Evolutionary conservation across 2,797 vertebrate species (phyloP).

Genomic region (Cossypha niveicapilla): DNA sequence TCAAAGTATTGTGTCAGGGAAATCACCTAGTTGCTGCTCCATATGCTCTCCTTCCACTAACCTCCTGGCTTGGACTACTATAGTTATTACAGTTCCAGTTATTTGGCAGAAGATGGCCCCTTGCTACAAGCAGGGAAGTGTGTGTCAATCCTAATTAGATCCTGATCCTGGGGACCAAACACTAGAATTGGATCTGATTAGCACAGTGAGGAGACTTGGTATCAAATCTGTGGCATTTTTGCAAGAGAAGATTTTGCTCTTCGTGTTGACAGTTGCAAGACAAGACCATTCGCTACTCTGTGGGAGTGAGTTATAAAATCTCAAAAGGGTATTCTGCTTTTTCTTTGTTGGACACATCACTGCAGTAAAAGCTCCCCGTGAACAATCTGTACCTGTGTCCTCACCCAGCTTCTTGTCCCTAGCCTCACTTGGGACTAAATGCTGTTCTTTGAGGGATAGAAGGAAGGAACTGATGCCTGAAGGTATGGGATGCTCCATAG

Average conservation of each 20-base stretch:
- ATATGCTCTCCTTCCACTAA: neutral
- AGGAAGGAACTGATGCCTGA: neutral
- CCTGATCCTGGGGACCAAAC: neutral
- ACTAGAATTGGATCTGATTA: neutral
- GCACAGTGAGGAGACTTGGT: neutral
- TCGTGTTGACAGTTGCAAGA: neutral
- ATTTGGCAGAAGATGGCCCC: neutral
- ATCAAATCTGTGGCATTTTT: neutral
- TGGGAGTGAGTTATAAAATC: neutral
- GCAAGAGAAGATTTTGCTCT: neutral
- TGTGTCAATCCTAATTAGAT: neutral
- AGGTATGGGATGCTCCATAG: neutral
- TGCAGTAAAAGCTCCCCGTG: neutral
- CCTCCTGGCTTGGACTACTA: neutral
- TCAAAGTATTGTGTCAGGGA: neutral
- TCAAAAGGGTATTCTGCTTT: neutral
- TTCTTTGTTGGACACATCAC: neutral
- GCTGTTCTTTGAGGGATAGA: neutral
- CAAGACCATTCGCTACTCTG: fast-evolving
- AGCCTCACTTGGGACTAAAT: neutral
- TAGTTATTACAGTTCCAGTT: neutral
- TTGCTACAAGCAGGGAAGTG: neutral
- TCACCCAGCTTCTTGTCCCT: neutral
- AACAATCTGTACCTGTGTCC: neutral
- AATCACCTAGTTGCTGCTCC: neutral